These are phyloP conservation scores for Ennomos erosarius DNA, from an alignment of 2,888 invertebrate genomes.

Conservation along the genomic window DNA sequence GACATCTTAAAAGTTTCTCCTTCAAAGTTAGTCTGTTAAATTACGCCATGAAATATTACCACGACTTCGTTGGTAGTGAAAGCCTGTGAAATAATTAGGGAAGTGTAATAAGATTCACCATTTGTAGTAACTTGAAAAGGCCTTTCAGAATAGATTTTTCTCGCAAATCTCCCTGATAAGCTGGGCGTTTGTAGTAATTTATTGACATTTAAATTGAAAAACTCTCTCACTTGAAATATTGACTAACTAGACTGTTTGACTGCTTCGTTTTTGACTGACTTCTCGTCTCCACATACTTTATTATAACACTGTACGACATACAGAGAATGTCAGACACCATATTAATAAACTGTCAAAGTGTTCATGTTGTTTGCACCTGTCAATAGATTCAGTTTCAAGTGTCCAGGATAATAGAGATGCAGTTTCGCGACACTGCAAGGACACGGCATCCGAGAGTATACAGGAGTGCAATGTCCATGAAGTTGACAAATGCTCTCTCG, in stretches of 20 bases:
- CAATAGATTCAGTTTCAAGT: conserved; percentile 22
- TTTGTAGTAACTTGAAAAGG: conserved; percentile 74
- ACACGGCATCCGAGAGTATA: conserved; percentile 24
- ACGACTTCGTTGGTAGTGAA: conserved; percentile 64
- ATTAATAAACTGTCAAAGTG: too few relatives aligned
- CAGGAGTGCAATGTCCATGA: conserved; percentile 64
- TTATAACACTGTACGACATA: too few relatives aligned
- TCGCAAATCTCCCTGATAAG: conserved; percentile 69
- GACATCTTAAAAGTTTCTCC: conserved; percentile 60
- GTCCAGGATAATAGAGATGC: conserved; percentile 30
- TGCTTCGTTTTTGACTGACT: too few relatives aligned
- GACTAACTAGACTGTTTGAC: too few relatives aligned
- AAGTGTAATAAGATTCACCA: conserved; percentile 76
- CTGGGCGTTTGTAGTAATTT: conserved; percentile 53
- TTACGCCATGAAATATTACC: conserved; percentile 75
- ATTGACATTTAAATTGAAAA: background rate
- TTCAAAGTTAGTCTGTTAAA: conserved; percentile 69
- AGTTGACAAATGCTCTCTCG: conserved; percentile 72
- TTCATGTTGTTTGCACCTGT: conserved; percentile 19
- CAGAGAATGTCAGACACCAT: too few relatives aligned
- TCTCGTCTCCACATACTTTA: too few relatives aligned
- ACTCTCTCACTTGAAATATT: conserved; percentile 20
- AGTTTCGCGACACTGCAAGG: conserved; percentile 26
- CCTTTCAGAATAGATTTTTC: conserved; percentile 60
- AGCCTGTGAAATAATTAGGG: conserved; percentile 77